Evolutionary conservation across 2,888 invertebrate genomes (phyloP).

Genomic region (Alloplasta piceator): DNA sequence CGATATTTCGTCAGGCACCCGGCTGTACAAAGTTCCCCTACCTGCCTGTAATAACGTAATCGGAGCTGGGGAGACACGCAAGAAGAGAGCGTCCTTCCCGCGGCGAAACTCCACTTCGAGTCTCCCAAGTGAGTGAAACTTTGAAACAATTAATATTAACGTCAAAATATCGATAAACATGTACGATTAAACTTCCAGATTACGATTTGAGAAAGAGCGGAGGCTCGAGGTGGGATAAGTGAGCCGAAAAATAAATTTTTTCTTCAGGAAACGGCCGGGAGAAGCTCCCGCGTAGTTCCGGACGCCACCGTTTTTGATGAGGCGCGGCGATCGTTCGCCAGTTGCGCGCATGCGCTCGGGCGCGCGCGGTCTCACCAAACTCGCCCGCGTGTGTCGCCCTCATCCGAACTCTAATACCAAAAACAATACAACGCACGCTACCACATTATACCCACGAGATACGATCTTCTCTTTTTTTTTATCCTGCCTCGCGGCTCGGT

Average conservation of each 20-base stretch:
- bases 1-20: constrained; percentile 59
- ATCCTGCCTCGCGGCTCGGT: constrained; percentile 39
- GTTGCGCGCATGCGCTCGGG: background rate
- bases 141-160: no score
- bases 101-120: background rate
- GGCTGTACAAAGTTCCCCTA: constrained; percentile 44
- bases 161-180: no score
- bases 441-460: constrained; percentile 62
- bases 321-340: no score
- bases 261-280: no score
- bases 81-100: constrained; percentile 66
- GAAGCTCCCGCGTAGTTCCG: background rate
- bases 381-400: constrained; percentile 39
- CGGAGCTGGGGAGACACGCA: constrained; percentile 68
- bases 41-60: constrained; percentile 60
- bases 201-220: no score
- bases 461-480: constrained; percentile 44
- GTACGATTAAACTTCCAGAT: no score
- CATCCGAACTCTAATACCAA: constrained; percentile 17
- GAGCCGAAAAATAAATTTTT: no score
- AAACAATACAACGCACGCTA: constrained; percentile 53
- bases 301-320: background rate
- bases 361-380: constrained; percentile 53
- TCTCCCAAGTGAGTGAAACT: no score
- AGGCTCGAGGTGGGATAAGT: no score